Base-by-base conservation (phyloP, 2,888 invertebrate genomes). In the Aspidiotus rigidus region DNA sequence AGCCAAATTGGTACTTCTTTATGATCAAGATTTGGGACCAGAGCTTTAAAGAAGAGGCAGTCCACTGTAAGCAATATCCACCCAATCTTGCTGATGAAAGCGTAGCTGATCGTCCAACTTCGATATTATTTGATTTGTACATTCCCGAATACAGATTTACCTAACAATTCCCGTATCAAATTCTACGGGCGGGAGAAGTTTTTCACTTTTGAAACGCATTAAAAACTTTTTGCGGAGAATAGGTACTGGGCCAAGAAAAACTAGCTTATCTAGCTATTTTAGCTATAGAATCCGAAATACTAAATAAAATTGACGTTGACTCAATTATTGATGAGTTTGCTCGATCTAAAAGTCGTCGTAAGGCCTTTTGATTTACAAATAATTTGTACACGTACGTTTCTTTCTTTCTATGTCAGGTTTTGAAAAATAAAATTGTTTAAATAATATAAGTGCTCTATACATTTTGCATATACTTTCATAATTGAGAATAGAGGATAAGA, bases 1-100 rank as follows among this genome's bases (percentile, higher is more conserved):
- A 40, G 39, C 54, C 44, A 64, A 56, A 56, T 64, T 55, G 56
- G 16, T n/a, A 56, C 11, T 13, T 56, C 15, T 56, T 15, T 56
- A 56, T 56, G 56, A 56, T 56, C 8, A 56, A 8, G 56, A 56
- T 56, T 56, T 56, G n/a, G 15, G 16, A 56, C 16, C 9, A 56
- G 9, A 15, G 56, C 56, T n/a, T 56, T 13, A 56, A 13, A n/a
- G 57, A 55, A 42, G 44, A 66, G 54, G 55, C 53, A 42, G 16
- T 66, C 49, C 66, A 66, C 57, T 66, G 41, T 42, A 66, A n/a
- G n/a, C n/a, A n/a, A n/a, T n/a, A n/a, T n/a, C n/a, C n/a, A n/a
- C n/a, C 49, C 49, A 44, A 44, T 44, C 49, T 44, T 44, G 49
- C 49, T 44, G 49, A 44, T 44, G 8, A 56, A 15, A 56, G 16